These are phyloP conservation scores for Regulus satrapa DNA, from an alignment of 2,113 vertebrate species.

Conservation along the genomic window DNA sequence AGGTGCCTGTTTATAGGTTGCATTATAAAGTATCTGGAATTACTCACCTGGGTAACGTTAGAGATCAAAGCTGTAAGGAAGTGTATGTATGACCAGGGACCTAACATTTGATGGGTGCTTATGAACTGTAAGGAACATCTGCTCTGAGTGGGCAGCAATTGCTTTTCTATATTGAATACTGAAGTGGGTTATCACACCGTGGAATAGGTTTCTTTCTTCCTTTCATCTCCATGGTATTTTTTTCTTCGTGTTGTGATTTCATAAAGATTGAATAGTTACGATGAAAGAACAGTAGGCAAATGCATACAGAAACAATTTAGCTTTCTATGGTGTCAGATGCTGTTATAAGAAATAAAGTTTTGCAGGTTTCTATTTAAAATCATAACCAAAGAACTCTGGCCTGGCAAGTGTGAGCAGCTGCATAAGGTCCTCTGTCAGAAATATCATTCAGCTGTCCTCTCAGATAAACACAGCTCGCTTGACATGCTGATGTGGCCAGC, in stretches of 20 bases:
- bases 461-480: background rate
- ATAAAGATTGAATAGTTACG: background rate
- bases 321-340: background rate
- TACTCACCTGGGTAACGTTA: background rate
- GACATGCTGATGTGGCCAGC: background rate
- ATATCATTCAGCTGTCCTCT: background rate
- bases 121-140: conserved; percentile 20
- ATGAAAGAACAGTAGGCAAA: background rate
- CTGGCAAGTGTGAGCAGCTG: background rate
- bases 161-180: background rate
- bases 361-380: conserved; percentile 4
- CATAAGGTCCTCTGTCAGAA: background rate
- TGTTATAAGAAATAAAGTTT: background rate
- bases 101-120: background rate
- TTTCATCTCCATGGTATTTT: conserved; percentile 6
- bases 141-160: conserved; percentile 23
- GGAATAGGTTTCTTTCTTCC: conserved; percentile 16
- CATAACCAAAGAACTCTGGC: background rate
- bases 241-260: background rate
- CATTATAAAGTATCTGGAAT: background rate
- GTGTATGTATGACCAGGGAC: background rate
- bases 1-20: background rate
- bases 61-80: conserved; percentile 34
- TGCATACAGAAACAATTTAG: background rate
- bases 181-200: background rate